Base-by-base conservation (phyloP, 1,140 invertebrate genomes). In the Macrobrachium nipponense region DNA sequence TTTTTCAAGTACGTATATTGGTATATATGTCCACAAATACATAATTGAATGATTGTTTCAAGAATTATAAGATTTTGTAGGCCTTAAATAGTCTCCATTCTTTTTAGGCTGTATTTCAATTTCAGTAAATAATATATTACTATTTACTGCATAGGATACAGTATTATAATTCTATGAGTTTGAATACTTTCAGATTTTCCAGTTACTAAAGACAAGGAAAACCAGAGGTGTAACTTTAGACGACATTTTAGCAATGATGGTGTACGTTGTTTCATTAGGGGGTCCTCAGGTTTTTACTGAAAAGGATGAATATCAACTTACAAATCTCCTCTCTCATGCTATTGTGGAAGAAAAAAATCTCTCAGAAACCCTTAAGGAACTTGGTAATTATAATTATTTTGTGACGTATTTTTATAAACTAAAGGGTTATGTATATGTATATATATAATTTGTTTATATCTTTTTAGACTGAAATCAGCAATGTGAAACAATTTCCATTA, bases 251-350 rank as follows among this genome's bases (percentile, higher is more conserved):
- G 92, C 92, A 8, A 90, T 95, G 15, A 89, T 94, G 11, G 92
- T 94, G 23, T 92, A 94, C 89, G 90, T 94, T n/a, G 95, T 94
- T 88, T 93, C 94, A 4, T 89, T 95, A 4, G 92, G 91, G 84
- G 94, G 94, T 5, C 92, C 91, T 89, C 91, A 92, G 14, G 78
- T 82, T 3, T 82, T 80, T 27, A 70, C 77, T 68, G 87, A 90
- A 12, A 90, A 92, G 51, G 92, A 93, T 89, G 93, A 94, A 90
- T 91, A 92, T n/a, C 92, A 90, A 23, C 89, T 94, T 0, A 90
- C 91, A 72, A 91, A 92, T 75, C 91, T 93, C 0, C 90, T 95
- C 14, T 92, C 91, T 20, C 91, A 92, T 43, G 94, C 94, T 62
- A 91, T 95, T 87, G 92, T 93, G 70, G 93, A 95, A 88, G 94